Base-by-base conservation (phyloP, 2,113 vertebrate species). In the Percopsis transmontana region DNA sequence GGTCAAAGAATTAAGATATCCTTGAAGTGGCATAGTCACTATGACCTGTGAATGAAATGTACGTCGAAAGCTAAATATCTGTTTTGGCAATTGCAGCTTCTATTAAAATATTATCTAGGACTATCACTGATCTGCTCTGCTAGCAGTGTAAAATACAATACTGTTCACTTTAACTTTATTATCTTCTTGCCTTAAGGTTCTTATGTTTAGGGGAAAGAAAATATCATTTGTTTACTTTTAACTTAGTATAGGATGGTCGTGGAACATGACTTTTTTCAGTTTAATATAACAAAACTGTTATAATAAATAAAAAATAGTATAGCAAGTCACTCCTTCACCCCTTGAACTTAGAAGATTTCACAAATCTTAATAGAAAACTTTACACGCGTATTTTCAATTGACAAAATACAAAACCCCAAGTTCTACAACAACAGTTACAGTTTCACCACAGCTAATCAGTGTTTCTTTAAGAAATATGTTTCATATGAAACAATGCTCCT, bases 31-130 rank as follows among this genome's bases (percentile, higher is more conserved):
- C 24, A 71, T 53, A 23, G 12, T 53, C 12, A n/a, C n/a, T n/a
- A n/a, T n/a, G 10, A 72, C 77, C 74, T 62, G 62, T 56, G 62
- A 40, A 59, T 75, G 76, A 87, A 88, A 91, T 87, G 83, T 87
- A 84, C 88, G 87, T 90, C 84, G 87, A 87, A 89, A 89, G 85
- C 83, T 88, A 88, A 91, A 84, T 75, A 84, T 78, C 84, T 85
- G 76, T 84, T 81, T 81, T 81, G 74, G 80, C 76, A 83, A 79
- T 77, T 74, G 71, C 54, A 66, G 85, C 82, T 87, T 86, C 84
- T 68, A 87, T 85, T 66, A 70, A 84, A 80, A 84, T 76, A 79
- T 85, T 85, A 87, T 77, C 85, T 75, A 85, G 85, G 80, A 83
- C 72, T 82, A 76, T 68, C 57, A 18, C 69, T 77, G 77, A 71